Evolutionary conservation across 1,140 invertebrate species (phyloP).

Genomic region (Xylocopa sonorina): DNA sequence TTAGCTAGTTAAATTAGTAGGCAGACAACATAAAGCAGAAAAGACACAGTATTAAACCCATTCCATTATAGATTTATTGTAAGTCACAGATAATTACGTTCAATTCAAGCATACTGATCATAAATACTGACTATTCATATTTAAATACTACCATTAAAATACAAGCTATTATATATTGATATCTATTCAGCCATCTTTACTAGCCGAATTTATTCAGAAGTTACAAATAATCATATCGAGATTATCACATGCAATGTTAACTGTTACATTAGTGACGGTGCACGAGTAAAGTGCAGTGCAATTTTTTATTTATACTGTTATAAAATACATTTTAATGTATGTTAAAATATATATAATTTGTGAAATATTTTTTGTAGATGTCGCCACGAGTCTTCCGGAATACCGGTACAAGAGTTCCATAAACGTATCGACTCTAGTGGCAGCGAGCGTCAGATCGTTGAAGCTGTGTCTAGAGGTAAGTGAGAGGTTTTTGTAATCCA

Average conservation of each 20-base stretch:
- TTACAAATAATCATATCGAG: background rate
- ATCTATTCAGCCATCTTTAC: constrained; percentile 3
- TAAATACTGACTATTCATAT: too few species aligned
- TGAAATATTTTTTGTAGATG: background rate
- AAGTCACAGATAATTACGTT: too few species aligned
- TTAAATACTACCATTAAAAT: too few species aligned
- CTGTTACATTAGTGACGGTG: background rate
- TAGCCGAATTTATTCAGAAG: background rate
- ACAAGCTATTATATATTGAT: too few species aligned
- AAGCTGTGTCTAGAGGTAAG: constrained; percentile 35
- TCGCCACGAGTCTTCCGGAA: constrained; percentile 37
- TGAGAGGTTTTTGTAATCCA: constrained; percentile 39
- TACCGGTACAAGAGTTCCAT: background rate
- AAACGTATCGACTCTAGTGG: background rate
- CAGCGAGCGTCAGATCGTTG: constrained; percentile 26
- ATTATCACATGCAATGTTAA: background rate
- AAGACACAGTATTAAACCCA: too few species aligned
- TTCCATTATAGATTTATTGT: too few species aligned
- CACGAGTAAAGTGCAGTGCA: background rate
- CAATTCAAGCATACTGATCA: too few species aligned
- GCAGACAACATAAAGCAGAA: too few species aligned
- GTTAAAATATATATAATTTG: background rate
- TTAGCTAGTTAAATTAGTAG: too few species aligned
- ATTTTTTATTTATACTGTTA: background rate
- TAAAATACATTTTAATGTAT: background rate